Evolutionary conservation across 2,888 invertebrate species (phyloP).

Genomic region (Ernsta delagoae): DNA sequence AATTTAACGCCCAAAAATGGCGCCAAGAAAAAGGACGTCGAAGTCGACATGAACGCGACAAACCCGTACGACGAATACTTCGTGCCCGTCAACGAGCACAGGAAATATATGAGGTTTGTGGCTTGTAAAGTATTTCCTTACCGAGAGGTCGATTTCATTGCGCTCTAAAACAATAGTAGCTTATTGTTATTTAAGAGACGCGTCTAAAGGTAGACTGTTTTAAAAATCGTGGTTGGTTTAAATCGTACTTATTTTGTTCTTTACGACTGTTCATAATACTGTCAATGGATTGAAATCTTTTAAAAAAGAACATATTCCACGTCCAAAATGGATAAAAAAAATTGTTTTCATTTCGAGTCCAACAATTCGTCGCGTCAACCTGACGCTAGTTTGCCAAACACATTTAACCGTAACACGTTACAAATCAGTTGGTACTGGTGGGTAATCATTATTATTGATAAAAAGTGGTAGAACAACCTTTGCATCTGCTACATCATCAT

Average conservation of each 20-base stretch:
- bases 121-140: conserved; percentile 19
- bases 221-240: conserved; percentile 15
- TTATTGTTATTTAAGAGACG: conserved; percentile 29
- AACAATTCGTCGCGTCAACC: not conserved
- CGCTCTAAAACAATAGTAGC: conserved; percentile 29
- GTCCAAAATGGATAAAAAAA: no score
- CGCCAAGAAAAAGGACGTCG: conserved; percentile 87
- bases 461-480: conserved; percentile 13
- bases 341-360: not conserved
- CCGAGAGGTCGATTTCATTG: not conserved
- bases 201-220: not conserved
- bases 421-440: conserved; percentile 15
- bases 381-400: conserved; percentile 8
- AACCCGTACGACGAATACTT: conserved; percentile 94
- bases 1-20: conserved; percentile 88
- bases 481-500: conserved; percentile 28
- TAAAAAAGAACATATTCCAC: no score
- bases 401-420: conserved; percentile 26
- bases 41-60: conserved; percentile 86
- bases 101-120: conserved; percentile 91
- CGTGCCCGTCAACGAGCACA: conserved; percentile 93
- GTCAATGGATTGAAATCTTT: no score
- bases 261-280: no score
- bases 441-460: conserved; percentile 23
- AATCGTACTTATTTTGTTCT: conserved; percentile 10